Percentiles rank a stretch among this genome's conserved stretches.
Conservation (phyloP, 2,797 vertebrate species). For the Eulemur rubriventer region DNA sequence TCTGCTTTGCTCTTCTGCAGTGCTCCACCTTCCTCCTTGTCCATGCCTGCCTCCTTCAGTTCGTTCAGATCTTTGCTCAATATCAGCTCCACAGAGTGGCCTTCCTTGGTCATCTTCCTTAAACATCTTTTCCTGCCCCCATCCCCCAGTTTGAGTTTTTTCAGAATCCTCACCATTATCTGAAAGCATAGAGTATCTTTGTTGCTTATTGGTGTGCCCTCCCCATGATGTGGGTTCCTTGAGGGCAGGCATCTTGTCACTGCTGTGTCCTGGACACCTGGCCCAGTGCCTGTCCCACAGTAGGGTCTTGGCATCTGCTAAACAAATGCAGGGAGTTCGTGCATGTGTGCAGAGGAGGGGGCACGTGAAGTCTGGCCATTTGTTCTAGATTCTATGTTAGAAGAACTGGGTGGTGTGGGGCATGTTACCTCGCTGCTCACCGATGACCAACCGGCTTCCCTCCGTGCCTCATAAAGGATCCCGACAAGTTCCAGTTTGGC, state of each 20-base stretch:
- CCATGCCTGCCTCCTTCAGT: neutral
- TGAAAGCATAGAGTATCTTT: neutral
- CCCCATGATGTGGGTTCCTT: fast-evolving
- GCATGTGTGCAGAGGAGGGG: no score
- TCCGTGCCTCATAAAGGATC: conserved; percentile 88
- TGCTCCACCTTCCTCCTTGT: neutral
- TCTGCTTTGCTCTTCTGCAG: neutral
- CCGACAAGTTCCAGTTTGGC: conserved; percentile 98
- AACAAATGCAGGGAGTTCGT: no score
- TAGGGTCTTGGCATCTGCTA: neutral
- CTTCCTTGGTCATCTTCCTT: neutral
- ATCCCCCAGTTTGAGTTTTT: neutral
- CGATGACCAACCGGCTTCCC: conserved; percentile 38
- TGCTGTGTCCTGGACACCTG: neutral
- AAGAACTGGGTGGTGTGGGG: fast-evolving
- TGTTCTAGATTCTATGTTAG: neutral
- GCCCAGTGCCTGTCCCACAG: neutral
- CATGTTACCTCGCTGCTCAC: neutral
- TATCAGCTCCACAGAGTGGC: neutral
- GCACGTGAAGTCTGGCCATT: fast-evolving
- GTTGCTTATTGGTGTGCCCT: neutral
- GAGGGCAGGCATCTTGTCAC: neutral
- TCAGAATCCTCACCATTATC: neutral
- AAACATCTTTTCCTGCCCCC: neutral
- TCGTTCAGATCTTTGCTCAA: neutral